Percentiles rank a stretch among this genome's conserved stretches.
Conservation (phyloP, 2,113 vertebrate genomes). For the Chloropsis cyanopogon region DNA sequence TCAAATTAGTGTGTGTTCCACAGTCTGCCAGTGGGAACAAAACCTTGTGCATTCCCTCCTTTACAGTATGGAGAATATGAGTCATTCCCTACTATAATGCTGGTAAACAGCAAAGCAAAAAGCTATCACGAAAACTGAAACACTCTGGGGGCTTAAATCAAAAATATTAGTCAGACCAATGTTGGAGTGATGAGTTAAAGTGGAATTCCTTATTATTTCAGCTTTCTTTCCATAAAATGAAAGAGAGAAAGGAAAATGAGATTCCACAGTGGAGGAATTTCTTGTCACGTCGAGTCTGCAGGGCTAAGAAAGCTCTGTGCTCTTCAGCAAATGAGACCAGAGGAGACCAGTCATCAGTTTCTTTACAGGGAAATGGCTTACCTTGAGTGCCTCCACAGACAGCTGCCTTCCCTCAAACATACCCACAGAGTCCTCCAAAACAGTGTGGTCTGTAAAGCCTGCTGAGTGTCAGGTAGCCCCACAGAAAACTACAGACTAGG, state of each 20-base stretch:
- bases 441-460: background rate
- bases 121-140: background rate
- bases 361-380: background rate
- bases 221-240: background rate
- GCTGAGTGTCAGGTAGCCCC: background rate
- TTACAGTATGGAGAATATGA: background rate
- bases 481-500: background rate
- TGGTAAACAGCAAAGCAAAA: slow-evolving; percentile 27
- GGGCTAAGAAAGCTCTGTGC: background rate
- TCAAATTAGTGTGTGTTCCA: background rate
- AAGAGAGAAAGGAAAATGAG: background rate
- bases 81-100: background rate
- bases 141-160: slow-evolving; percentile 14
- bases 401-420: background rate
- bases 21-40: background rate
- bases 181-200: background rate
- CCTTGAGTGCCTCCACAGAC: background rate
- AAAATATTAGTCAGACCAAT: background rate
- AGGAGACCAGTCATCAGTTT: background rate
- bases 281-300: background rate
- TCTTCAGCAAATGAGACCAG: background rate
- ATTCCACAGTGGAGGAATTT: background rate
- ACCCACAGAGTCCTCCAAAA: background rate
- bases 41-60: background rate
- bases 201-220: background rate